These are phyloP conservation scores for Alosa alosa DNA, from an alignment of 2,113 vertebrate species.

Conservation along the genomic window DNA sequence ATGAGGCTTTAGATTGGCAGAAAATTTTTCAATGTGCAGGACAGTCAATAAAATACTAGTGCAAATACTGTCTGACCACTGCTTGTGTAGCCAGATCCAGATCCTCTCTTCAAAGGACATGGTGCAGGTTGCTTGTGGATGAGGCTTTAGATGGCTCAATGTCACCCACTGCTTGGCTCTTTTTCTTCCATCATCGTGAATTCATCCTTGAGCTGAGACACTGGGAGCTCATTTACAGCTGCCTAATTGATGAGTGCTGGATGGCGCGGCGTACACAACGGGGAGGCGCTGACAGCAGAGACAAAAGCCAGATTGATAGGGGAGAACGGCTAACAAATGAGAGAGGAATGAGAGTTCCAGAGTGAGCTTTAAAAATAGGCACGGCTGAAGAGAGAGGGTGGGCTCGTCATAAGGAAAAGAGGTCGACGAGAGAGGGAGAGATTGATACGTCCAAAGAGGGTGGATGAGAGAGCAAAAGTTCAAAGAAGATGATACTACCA, in stretches of 20 bases:
- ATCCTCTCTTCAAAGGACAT: no score
- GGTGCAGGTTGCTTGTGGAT: no score
- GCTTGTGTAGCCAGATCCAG: background rate
- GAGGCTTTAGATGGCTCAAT: no score
- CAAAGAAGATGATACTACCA: background rate
- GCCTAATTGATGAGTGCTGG: slow-evolving; percentile 17
- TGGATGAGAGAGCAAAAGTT: background rate
- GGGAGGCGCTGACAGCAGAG: background rate
- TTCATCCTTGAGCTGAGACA: background rate
- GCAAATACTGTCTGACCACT: no score
- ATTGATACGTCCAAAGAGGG: background rate
- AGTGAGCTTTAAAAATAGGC: background rate
- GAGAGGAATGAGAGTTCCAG: background rate
- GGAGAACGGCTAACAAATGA: background rate
- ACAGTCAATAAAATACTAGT: no score
- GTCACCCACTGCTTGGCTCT: no score
- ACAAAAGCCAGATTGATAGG: slow-evolving; percentile 12
- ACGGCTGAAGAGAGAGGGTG: background rate
- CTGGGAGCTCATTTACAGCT: slow-evolving; percentile 15
- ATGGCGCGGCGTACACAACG: background rate
- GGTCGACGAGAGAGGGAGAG: background rate
- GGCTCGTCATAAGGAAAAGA: background rate
- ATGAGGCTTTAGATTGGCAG: background rate
- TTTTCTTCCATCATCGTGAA: background rate
- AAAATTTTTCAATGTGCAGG: no score